Evolutionary conservation across 2,888 invertebrate species (phyloP).

Genomic region (Spodoptera exigua): DNA sequence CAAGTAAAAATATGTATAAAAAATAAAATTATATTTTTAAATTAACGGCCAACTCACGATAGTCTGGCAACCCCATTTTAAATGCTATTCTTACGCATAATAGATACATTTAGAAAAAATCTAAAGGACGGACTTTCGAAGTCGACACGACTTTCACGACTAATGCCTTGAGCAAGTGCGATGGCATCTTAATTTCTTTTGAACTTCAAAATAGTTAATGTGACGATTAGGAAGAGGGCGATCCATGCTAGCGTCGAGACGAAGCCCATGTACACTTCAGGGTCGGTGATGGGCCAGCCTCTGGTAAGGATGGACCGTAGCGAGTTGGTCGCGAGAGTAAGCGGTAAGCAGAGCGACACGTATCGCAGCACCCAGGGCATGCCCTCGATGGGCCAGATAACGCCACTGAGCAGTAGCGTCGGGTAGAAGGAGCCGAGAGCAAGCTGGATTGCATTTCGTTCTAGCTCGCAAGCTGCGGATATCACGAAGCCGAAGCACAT

Average conservation of each 20-base stretch:
- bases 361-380: constrained; percentile 96
- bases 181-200: constrained; percentile 91
- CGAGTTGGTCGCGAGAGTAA: constrained; percentile 97
- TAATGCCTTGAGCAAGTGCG: constrained; percentile 48
- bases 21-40: not conserved
- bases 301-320: constrained; percentile 95
- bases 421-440: constrained; percentile 98
- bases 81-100: constrained; percentile 42
- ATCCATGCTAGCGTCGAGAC: constrained; percentile 96
- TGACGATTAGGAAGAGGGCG: constrained; percentile 93
- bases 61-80: constrained; percentile 41
- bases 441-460: constrained; percentile 97
- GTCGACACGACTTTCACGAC: constrained; percentile 44
- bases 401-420: constrained; percentile 96
- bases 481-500: constrained; percentile 99
- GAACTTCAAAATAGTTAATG: constrained; percentile 93
- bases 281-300: constrained; percentile 95
- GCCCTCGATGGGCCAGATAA: constrained; percentile 98
- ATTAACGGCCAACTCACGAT: constrained; percentile 42
- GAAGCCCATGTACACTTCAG: constrained; percentile 96
- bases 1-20: constrained; percentile 26
- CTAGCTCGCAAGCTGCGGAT: constrained; percentile 96
- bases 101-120: constrained; percentile 38
- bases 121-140: constrained; percentile 41
- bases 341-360: constrained; percentile 94